Conservation (phyloP, 2,888 invertebrate species). For the Zygothrica quintamaculata region DNA sequence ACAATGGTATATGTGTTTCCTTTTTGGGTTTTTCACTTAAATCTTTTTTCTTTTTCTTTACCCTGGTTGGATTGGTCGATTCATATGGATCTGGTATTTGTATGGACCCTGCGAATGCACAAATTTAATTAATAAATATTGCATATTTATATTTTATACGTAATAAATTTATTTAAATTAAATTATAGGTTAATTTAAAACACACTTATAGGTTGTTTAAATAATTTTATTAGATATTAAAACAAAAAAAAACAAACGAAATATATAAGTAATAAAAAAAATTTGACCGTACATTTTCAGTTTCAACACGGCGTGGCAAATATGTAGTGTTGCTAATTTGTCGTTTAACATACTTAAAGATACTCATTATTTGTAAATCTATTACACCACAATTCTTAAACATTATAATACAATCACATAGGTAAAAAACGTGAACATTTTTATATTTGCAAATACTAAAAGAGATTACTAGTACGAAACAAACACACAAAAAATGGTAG, state of each 20-base stretch:
- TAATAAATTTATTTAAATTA: neutral
- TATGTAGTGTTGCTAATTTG: neutral
- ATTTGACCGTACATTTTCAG: constrained; percentile 28
- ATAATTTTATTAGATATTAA: constrained; percentile 21
- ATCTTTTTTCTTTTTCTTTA: constrained; percentile 11
- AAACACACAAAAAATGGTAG: constrained; percentile 36
- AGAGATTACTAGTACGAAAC: neutral
- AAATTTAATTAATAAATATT: neutral
- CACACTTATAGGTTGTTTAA: constrained; percentile 32
- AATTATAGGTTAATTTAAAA: constrained; percentile 11
- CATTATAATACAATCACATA: neutral
- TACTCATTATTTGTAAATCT: neutral
- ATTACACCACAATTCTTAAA: neutral
- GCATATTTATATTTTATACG: no score
- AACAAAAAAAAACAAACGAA: constrained; percentile 8
- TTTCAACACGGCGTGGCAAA: constrained; percentile 25
- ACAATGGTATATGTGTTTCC: constrained; percentile 77
- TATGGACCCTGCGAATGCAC: constrained; percentile 19
- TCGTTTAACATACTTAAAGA: neutral
- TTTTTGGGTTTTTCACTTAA: constrained; percentile 11
- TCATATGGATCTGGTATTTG: neutral
- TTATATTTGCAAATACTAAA: neutral
- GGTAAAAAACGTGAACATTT: constrained; percentile 6
- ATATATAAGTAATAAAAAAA: constrained; percentile 8
- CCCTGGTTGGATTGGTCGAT: neutral